phyloP scores from a whole-genome alignment of 23 tunicate genomes.

The Trididemnum clinides region DNA sequence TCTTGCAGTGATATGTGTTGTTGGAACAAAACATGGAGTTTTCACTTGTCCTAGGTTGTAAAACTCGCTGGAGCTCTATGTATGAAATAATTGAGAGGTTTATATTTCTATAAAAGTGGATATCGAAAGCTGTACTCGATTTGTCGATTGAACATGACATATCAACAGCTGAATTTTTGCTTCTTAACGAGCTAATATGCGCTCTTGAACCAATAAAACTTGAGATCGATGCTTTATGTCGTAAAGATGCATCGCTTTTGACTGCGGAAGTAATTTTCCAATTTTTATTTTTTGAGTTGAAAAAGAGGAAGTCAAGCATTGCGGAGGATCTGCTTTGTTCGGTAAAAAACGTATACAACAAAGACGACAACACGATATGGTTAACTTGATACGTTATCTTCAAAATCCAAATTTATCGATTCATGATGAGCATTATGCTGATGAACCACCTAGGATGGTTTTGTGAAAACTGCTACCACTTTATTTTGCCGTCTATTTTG shows the following conservation, averaged over 20 bases:
- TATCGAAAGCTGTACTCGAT: slow-evolving; percentile 25
- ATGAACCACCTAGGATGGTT: too few species aligned
- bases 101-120: slow-evolving; percentile 6
- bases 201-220: slow-evolving; percentile 24
- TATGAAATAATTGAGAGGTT: slow-evolving; percentile 19
- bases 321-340: too few species aligned
- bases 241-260: slow-evolving; percentile 14
- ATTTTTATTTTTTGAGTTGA: background rate
- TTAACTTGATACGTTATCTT: too few species aligned
- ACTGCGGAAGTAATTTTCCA: slow-evolving; percentile 15
- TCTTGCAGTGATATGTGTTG: slow-evolving; percentile 14
- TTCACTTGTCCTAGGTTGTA: slow-evolving; percentile 1
- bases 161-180: slow-evolving; percentile 7
- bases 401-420: too few species aligned
- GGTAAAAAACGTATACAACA: too few species aligned
- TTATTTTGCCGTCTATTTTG: too few species aligned
- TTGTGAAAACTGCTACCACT: too few species aligned
- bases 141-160: slow-evolving; percentile 8
- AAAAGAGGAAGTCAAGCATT: too few species aligned
- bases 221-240: slow-evolving; percentile 1
- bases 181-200: slow-evolving; percentile 8
- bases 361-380: too few species aligned
- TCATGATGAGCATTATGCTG: too few species aligned
- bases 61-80: slow-evolving; percentile 24
- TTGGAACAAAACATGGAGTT: slow-evolving; percentile 6